Base-by-base conservation (phyloP, 2,888 invertebrate genomes). In the Odontocolon sp. region DNA sequence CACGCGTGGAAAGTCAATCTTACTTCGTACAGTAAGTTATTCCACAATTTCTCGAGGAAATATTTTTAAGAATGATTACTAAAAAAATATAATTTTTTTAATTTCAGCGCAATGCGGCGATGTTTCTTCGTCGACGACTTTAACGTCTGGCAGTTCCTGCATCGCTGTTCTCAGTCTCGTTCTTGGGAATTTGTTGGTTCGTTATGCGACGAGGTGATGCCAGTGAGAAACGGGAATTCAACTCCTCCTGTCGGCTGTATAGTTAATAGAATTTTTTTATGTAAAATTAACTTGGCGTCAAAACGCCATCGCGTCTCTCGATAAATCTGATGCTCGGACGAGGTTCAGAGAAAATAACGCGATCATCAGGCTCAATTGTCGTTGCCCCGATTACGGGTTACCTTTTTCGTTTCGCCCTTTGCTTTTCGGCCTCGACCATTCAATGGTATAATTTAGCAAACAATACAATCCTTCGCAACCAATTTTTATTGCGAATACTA, bases 1-100 rank as follows among this genome's bases (percentile, higher is more conserved):
- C 87, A 87, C 77, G 86, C 86, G 80, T 89, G 89, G 89, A 88
- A 88, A 79, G 87, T 87, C 80, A 88, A 89, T 83, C 88, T 89
- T 69, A 89, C 89, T 77, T 87, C 87, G 57, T 87, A 88, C 81
- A 87, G 89, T 89, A 75, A 84, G 86, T 81, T 70, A 76, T 81
- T 70, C 2, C 8, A 52, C 16, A 40, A 3, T 14, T 6, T 42
- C 2, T 2, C 5, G 3, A 4, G 4, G 16, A 38, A 59, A 33
- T 8, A 21, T 33, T 47, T 8, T 23, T 14, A 9, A 18, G 4
- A 26, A 18, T 4, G 23, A 3, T 18, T 28, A 38, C 9, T 14
- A 21, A 45, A 3, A 4, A 18, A 54, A 54, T 38, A 8, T 26
- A 26, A 11, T 23, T 45, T 6, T 21, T 33, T 74, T 38, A 57